These are phyloP conservation scores for Narcine bancroftii DNA, from an alignment of 2,113 vertebrate genomes.

Conservation along the genomic window DNA sequence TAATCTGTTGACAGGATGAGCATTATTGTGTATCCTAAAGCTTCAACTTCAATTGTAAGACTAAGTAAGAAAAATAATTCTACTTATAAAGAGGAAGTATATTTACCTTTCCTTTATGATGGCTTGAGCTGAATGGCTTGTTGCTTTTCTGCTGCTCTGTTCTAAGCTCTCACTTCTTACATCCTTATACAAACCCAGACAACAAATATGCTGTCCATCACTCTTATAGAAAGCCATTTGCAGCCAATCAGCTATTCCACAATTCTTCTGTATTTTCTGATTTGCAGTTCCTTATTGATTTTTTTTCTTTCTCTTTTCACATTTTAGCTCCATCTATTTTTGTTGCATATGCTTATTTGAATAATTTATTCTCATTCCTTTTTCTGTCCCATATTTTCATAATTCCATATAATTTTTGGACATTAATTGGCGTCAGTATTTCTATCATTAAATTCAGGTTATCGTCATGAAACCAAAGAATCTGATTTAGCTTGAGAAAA, in stretches of 20 bases:
- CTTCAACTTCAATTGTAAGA: background rate
- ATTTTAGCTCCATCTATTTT: background rate
- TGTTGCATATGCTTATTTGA: background rate
- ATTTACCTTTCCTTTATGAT: background rate
- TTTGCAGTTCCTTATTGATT: background rate
- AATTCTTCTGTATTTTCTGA: background rate
- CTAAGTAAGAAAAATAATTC: background rate
- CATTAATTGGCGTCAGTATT: background rate
- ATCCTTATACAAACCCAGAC: conserved; percentile 29
- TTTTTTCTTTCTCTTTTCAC: background rate
- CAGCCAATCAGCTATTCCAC: conserved; percentile 10
- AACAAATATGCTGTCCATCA: background rate
- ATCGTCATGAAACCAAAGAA: background rate
- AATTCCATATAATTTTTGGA: background rate
- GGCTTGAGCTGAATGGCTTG: background rate
- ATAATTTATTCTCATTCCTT: background rate
- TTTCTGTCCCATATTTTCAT: background rate
- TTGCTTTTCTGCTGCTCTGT: background rate
- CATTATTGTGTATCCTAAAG: background rate
- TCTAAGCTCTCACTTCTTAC: background rate
- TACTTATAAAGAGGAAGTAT: background rate
- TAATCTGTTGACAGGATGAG: background rate
- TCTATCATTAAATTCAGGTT: background rate
- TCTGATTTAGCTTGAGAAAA: background rate
- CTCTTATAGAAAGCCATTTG: background rate